Evolutionary conservation across 2,888 invertebrate species (phyloP), one percentile per base, ranked within the genome.

Genomic region (Dexiosoma caninum): DNA sequence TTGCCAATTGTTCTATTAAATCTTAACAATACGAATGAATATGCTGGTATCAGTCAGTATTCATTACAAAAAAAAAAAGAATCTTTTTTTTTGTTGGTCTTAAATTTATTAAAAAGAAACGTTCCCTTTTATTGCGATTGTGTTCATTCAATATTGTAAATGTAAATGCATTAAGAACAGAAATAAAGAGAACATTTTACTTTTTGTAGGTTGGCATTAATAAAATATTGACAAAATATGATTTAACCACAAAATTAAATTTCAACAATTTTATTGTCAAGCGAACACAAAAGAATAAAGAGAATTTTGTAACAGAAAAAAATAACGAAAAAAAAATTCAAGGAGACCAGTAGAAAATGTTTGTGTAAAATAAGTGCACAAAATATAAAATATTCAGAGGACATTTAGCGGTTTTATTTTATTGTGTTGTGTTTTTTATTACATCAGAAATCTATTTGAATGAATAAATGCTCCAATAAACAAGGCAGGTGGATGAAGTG

Each of bases 141-240:
- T 30, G 23, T 7, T 46, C 30, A 53, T 42, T 53, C 42, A 42
- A 30, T 30, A n/a, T n/a, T n/a, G n/a, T n/a, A n/a, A n/a, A n/a
- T n/a, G n/a, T n/a, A n/a, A n/a, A n/a, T n/a, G n/a, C n/a, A n/a
- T n/a, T n/a, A n/a, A n/a, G n/a, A 27, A 37, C 2, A 6, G 7
- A 53, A 30, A 40, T n/a, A 12, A 27, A 16, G 27, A 32, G 23
- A 14, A 42, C 14, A 10, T 23, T 32, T 23, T 32, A 16, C 14
- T 35, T 53, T 55, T n/a, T 62, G 42, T 76, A 60, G 59, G 40
- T 75, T 70, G 79, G 75, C 74, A 75, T 66, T 75, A 75, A 75
- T 76, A 51, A 71, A 75, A 67, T 60, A 76, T 69, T 69, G 76
- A 76, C 76, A 66, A 80, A 80, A 71, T 76, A 80, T 80, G 75